Percentiles rank a stretch among this genome's conserved stretches.
These are phyloP conservation scores for Xenotilapia leptura DNA, from an alignment of 2,113 vertebrate species.

Conservation along the genomic window DNA sequence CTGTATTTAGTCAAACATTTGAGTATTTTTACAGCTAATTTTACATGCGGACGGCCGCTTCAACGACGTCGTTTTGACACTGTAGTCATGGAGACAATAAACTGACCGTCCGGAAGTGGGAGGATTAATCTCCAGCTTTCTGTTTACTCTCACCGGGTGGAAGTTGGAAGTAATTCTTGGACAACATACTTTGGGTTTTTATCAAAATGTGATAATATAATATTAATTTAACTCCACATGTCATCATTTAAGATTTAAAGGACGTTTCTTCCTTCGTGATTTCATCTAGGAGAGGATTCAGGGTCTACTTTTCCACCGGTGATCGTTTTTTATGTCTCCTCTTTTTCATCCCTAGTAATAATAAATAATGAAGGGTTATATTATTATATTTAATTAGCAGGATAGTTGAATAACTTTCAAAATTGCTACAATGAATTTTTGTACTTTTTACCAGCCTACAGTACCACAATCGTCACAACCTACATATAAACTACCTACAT, in stretches of 20 bases:
- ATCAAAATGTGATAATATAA: neutral
- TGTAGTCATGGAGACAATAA: constrained; percentile 49
- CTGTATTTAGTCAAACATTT: neutral
- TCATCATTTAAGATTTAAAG: neutral
- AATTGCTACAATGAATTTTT: neutral
- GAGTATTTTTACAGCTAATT: neutral
- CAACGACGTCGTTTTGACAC: neutral
- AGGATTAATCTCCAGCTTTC: neutral
- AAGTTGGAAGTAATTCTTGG: neutral
- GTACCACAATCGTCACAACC: neutral
- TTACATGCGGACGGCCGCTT: neutral
- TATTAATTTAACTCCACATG: neutral
- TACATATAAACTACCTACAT: neutral
- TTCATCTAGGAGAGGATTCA: neutral
- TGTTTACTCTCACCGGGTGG: neutral
- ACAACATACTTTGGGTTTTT: neutral
- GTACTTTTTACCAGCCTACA: neutral
- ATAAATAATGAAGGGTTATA: neutral
- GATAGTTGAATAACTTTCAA: neutral
- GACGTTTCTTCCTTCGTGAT: neutral
- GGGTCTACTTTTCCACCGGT: neutral
- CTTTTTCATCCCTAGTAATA: neutral
- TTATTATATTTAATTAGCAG: neutral
- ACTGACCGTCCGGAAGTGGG: neutral
- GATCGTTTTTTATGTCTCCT: neutral